A percentile compares a stretch with the other conserved stretches of the same genome.
Conservation (phyloP, 2,888 invertebrate genomes). For the Bugula neritina region DNA sequence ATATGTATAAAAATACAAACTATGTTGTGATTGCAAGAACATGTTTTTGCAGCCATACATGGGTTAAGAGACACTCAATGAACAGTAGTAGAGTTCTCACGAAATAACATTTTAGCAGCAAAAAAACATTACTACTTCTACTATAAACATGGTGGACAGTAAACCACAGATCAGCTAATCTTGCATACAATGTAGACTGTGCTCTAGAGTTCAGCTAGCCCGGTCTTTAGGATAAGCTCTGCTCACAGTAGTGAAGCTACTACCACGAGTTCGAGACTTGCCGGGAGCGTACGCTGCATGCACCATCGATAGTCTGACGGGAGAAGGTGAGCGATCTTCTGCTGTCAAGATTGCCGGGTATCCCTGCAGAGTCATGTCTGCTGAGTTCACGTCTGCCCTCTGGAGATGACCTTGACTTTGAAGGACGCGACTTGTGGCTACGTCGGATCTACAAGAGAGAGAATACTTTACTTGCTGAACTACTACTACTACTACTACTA, state of each 20-base stretch:
- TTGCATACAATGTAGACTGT: no score
- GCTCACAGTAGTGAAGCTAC: not conserved
- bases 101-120: no score
- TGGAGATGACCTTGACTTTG: not conserved
- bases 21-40: no score
- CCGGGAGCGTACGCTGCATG: conserved; percentile 13
- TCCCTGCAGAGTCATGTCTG: not conserved
- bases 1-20: no score
- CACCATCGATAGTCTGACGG: conserved; percentile 14
- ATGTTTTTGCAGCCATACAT: no score
- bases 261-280: not conserved
- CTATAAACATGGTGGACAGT: no score
- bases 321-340: not conserved
- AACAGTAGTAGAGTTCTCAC: no score
- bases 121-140: no score
- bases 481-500: no score
- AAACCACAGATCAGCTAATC: no score
- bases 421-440: not conserved
- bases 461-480: no score
- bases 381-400: not conserved
- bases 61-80: no score
- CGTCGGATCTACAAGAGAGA: conserved; percentile 11
- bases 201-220: not conserved
- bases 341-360: not conserved
- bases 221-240: not conserved